These are phyloP conservation scores for Percina caprodes DNA, from an alignment of 2,113 vertebrate species.

Conservation along the genomic window DNA sequence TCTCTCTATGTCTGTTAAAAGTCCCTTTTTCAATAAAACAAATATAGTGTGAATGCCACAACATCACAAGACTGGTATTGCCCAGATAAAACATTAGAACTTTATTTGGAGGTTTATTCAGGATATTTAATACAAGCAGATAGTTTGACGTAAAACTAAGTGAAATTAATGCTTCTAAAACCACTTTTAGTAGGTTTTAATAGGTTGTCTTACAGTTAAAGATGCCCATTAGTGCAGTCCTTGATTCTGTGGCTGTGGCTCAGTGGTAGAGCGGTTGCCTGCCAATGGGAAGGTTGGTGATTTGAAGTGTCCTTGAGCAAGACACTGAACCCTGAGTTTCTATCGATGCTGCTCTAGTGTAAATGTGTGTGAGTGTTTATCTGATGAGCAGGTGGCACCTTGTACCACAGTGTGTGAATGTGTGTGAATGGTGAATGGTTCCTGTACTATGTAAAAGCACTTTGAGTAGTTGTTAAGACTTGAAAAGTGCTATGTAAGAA, in stretches of 20 bases:
- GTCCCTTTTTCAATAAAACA: conserved; percentile 4
- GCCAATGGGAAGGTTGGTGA: no score
- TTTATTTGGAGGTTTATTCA: not conserved
- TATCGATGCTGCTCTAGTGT: no score
- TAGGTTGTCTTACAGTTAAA: not conserved
- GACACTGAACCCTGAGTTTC: no score
- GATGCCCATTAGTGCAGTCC: not conserved
- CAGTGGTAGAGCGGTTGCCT: no score
- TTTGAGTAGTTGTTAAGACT: no score
- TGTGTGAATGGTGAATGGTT: no score
- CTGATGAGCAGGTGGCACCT: no score
- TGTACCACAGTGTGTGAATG: no score
- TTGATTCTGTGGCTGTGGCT: not conserved
- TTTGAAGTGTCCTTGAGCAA: no score
- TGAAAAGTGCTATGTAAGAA: no score
- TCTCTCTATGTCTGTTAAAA: not conserved
- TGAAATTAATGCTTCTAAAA: not conserved
- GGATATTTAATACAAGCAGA: not conserved
- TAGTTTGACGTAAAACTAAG: not conserved
- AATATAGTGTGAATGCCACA: not conserved
- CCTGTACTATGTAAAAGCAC: no score
- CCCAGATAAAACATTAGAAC: not conserved
- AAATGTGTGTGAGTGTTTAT: no score
- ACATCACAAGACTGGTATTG: not conserved
- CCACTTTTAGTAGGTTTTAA: not conserved